These are phyloP conservation scores for Euzophera pinguis DNA, from an alignment of 2,888 invertebrate species.

Conservation along the genomic window DNA sequence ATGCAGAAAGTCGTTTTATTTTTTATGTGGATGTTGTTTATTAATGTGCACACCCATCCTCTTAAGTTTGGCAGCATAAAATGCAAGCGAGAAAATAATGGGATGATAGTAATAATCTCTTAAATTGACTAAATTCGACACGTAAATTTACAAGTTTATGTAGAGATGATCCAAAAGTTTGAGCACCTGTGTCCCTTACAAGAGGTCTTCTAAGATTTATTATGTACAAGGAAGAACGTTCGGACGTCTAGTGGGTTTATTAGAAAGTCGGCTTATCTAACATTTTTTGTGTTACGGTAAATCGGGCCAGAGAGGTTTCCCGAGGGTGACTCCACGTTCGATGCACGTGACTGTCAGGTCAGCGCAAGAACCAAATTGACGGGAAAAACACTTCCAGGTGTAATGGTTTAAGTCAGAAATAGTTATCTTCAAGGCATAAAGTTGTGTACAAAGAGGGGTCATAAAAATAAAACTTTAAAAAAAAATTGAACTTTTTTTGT, in stretches of 20 bases:
- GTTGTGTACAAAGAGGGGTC: too few species aligned
- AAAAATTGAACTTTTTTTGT: too few species aligned
- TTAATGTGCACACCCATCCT: too few species aligned
- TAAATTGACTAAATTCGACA: neutral
- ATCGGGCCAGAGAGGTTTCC: constrained; percentile 47
- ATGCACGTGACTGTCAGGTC: constrained; percentile 8
- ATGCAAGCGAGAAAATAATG: too few species aligned
- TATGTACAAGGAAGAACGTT: constrained; percentile 70
- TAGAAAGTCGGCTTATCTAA: constrained; percentile 77
- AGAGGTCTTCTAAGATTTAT: constrained; percentile 74
- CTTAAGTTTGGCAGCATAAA: too few species aligned
- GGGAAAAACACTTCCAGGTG: too few species aligned
- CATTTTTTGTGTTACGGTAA: constrained; percentile 75
- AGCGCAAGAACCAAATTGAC: neutral
- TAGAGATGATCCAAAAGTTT: constrained; percentile 35
- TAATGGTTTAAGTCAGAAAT: too few species aligned
- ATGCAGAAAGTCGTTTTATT: too few species aligned
- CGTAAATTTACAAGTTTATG: neutral
- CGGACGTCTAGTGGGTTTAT: constrained; percentile 64
- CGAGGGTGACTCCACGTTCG: constrained; percentile 22
- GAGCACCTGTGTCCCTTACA: constrained; percentile 47
- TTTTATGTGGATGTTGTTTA: too few species aligned
- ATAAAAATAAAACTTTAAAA: too few species aligned
- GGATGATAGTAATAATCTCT: too few species aligned
- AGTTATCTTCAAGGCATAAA: too few species aligned